Evolutionary conservation across 2,888 invertebrate species (phyloP).

Genomic region (Amitus sp.): DNA sequence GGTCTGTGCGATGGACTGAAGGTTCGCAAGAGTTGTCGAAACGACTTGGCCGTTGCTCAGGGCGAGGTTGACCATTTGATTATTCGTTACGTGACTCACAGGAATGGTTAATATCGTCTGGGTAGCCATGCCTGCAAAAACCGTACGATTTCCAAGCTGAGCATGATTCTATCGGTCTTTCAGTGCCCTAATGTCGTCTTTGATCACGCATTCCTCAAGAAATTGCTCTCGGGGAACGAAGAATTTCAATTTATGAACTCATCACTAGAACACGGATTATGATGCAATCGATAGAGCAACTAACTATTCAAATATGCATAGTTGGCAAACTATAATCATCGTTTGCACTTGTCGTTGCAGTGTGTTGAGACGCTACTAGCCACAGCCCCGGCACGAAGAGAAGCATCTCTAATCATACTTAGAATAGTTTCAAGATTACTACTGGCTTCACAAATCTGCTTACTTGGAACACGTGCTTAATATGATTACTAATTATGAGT

Average conservation of each 20-base stretch:
- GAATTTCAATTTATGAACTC: constrained; percentile 53
- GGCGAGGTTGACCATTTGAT: constrained; percentile 82
- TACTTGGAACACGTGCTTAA: constrained; percentile 65
- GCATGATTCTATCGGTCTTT: too few species aligned
- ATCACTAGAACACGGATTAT: constrained; percentile 64
- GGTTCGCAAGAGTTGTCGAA: constrained; percentile 83
- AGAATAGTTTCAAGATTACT: constrained; percentile 66
- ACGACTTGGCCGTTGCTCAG: constrained; percentile 88
- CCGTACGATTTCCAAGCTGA: too few species aligned
- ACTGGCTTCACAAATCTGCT: constrained; percentile 65
- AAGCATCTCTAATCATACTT: constrained; percentile 66
- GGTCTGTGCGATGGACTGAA: constrained; percentile 80
- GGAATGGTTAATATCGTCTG: constrained; percentile 97
- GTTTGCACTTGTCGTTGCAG: constrained; percentile 56
- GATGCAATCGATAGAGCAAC: constrained; percentile 64
- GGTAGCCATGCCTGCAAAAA: constrained; percentile 83
- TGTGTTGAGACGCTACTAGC: constrained; percentile 57
- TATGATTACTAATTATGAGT: constrained; percentile 66
- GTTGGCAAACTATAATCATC: constrained; percentile 66
- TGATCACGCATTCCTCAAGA: too few species aligned
- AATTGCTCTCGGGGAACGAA: constrained; percentile 19
- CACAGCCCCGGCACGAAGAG: constrained; percentile 51
- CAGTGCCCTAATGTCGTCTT: too few species aligned
- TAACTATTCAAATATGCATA: constrained; percentile 62
- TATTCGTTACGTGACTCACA: constrained; percentile 85